phyloP scores from a whole-genome alignment of 2,888 invertebrate genomes.

The Dasypogon diadema region DNA sequence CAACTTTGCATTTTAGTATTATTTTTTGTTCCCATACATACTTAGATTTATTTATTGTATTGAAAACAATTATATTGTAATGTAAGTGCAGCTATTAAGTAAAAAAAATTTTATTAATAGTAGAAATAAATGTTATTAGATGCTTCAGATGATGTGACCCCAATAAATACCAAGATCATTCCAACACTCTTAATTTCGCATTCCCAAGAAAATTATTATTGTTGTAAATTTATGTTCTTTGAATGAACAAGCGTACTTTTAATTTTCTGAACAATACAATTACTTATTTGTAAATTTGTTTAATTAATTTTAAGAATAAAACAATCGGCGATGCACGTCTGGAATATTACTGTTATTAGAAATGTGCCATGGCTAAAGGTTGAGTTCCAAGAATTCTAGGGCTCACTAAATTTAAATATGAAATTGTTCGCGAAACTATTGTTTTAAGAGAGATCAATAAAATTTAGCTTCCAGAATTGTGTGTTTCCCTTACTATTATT shows the following conservation, averaged over 20 bases:
- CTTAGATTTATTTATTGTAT: not conserved
- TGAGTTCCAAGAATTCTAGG: conserved; percentile 16
- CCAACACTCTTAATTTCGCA: not conserved
- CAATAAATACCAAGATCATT: conserved; percentile 11
- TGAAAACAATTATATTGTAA: not conserved
- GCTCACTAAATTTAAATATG: conserved; percentile 22
- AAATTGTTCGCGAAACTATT: conserved; percentile 27
- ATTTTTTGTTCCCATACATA: not conserved
- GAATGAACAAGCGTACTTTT: conserved; percentile 9
- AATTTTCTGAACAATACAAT: conserved; percentile 40
- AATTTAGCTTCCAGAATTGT: conserved; percentile 22
- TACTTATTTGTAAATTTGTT: conserved; percentile 42
- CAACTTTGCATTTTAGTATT: not conserved
- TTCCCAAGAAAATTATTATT: not conserved
- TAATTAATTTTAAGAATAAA: conserved; percentile 40
- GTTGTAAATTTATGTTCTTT: conserved; percentile 31
- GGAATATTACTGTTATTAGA: conserved; percentile 23
- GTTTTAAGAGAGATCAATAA: conserved; percentile 32
- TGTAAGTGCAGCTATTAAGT: conserved; percentile 22
- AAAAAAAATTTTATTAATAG: conserved; percentile 5
- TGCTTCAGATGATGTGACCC: not conserved
- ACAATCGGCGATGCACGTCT: conserved; percentile 7
- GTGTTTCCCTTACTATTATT: not conserved
- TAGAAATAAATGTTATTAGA: not conserved
- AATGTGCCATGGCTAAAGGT: conserved; percentile 32